Conservation (phyloP, 35 echinoderm and acorn worm genomes). For the Apostichopus japonicus region DNA sequence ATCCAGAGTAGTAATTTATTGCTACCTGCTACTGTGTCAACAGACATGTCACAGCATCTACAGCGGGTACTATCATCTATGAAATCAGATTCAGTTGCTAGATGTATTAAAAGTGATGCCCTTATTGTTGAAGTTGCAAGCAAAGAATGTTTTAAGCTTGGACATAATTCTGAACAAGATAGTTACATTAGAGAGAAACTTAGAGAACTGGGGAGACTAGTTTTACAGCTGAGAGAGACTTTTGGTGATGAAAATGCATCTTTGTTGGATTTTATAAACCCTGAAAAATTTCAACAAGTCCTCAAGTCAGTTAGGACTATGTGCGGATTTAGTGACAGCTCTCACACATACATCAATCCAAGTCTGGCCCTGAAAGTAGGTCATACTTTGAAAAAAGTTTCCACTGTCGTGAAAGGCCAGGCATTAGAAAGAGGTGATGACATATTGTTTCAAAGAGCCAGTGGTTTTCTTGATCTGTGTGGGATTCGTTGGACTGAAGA, state of each 20-base stretch:
- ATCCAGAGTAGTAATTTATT: conserved; percentile 43
- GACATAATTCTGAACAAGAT: conserved; percentile 58
- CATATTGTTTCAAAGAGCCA: neutral
- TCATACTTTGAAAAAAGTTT: conserved; percentile 9
- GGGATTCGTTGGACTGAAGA: neutral
- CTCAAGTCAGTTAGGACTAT: neutral
- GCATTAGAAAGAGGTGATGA: neutral
- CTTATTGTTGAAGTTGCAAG: conserved; percentile 55
- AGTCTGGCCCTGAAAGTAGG: conserved; percentile 23
- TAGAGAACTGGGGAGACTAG: conserved; percentile 26
- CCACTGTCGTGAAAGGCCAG: neutral
- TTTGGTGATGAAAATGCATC: neutral
- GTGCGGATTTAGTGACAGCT: neutral
- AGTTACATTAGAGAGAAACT: conserved; percentile 31
- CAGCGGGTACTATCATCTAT: conserved; percentile 33
- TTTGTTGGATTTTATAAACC: conserved; percentile 31
- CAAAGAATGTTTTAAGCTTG: conserved; percentile 45
- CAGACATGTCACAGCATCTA: conserved; percentile 21
- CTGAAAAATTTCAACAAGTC: conserved; percentile 9
- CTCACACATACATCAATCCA: conserved; percentile 2
- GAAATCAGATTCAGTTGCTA: conserved; percentile 61
- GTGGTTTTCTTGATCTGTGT: neutral
- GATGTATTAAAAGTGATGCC: conserved; percentile 58
- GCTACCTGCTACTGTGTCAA: neutral
- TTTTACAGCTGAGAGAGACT: conserved; percentile 40